A percentile compares a stretch with the other conserved stretches of the same genome.
phyloP scores from a whole-genome alignment of 2,797 vertebrate genomes.

The Sarcoramphus papa region DNA sequence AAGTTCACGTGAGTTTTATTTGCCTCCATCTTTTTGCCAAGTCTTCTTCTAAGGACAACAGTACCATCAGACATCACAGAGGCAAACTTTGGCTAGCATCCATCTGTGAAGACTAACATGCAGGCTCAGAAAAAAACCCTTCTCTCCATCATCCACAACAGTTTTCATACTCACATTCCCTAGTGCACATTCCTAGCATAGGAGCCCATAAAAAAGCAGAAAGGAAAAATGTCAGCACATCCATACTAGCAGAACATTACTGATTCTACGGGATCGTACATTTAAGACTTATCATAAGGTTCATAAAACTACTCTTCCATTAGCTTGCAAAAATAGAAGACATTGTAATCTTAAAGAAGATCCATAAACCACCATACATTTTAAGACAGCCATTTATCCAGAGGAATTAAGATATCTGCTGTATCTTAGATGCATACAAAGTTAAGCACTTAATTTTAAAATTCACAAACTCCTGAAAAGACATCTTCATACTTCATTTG shows the following conservation, averaged over 20 bases:
- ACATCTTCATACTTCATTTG: background rate
- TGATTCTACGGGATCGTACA: background rate
- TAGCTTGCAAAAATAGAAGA: background rate
- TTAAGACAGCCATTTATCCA: background rate
- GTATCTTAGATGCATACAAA: background rate
- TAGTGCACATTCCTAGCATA: background rate
- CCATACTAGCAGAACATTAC: background rate
- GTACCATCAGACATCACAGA: background rate
- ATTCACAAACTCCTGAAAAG: background rate
- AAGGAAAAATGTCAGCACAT: background rate
- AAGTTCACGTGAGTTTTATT: background rate
- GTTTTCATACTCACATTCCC: background rate
- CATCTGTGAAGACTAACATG: background rate
- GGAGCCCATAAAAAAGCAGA: background rate
- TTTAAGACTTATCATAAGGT: background rate
- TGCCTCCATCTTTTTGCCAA: background rate
- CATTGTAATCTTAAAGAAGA: background rate
- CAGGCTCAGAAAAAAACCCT: background rate
- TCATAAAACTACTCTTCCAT: background rate
- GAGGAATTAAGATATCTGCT: background rate
- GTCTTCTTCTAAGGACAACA: background rate
- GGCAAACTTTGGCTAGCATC: background rate
- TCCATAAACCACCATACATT: background rate
- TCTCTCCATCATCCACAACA: background rate
- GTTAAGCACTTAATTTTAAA: background rate